These are phyloP conservation scores for Channa striata DNA, from an alignment of 2,797 vertebrate species.

Conservation along the genomic window DNA sequence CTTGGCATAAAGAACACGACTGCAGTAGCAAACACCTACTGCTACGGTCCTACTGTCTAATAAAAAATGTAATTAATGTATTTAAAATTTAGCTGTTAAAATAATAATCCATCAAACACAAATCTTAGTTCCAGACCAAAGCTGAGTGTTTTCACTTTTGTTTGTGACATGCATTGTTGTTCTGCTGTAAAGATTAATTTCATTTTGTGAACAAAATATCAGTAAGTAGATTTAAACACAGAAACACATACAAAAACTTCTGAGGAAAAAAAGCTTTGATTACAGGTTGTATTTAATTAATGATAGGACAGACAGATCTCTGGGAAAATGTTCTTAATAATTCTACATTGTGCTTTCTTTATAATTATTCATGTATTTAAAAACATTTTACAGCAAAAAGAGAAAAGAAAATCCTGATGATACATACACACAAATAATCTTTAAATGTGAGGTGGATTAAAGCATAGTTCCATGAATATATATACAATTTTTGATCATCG, in stretches of 20 bases:
- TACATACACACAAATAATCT: too few species aligned
- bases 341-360: not conserved
- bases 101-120: not conserved
- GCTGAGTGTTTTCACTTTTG: not conserved
- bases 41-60: constrained; percentile 26
- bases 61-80: constrained; percentile 30
- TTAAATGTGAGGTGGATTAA: too few species aligned
- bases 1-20: too few species aligned
- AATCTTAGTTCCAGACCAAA: constrained; percentile 11
- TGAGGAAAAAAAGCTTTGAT: not conserved
- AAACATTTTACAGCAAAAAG: too few species aligned
- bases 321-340: not conserved
- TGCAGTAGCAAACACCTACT: too few species aligned
- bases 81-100: constrained; percentile 50
- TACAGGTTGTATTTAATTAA: not conserved
- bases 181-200: not conserved
- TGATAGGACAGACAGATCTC: not conserved
- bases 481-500: too few species aligned
- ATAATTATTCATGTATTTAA: not conserved
- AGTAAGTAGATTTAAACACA: not conserved
- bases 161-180: not conserved
- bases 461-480: too few species aligned
- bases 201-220: not conserved
- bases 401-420: too few species aligned
- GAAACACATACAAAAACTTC: not conserved